Percentiles rank a stretch among this genome's conserved stretches.
Conservation (phyloP, 2,113 vertebrate genomes). For the Melospiza georgiana region DNA sequence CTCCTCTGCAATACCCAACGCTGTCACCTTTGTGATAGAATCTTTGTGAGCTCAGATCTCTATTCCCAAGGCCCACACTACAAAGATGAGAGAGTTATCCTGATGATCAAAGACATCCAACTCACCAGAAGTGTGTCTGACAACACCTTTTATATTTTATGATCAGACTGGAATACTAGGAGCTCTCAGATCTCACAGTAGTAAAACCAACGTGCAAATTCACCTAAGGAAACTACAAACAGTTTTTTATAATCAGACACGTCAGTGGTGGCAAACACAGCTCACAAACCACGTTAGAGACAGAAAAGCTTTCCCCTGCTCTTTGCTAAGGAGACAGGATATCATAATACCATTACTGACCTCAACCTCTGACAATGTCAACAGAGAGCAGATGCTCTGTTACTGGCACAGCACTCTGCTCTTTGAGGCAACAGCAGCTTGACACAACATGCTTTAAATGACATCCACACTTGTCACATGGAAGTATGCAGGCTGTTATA, state of each 20-base stretch:
- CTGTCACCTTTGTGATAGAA: not conserved
- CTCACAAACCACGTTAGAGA: not conserved
- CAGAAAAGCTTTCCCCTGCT: conserved; percentile 42
- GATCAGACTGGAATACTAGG: not conserved
- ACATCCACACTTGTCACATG: not conserved
- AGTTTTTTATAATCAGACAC: not conserved
- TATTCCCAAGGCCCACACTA: not conserved
- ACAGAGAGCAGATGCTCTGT: conserved; percentile 67
- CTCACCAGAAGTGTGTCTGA: not conserved
- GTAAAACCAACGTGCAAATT: not conserved
- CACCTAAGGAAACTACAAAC: not conserved
- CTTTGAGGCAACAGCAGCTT: not conserved
- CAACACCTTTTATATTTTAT: not conserved
- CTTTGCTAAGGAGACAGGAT: conserved; percentile 32
- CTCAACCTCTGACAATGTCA: conserved; percentile 60
- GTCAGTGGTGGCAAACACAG: not conserved
- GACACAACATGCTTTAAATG: not conserved
- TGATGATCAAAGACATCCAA: not conserved
- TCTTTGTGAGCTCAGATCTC: not conserved
- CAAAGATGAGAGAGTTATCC: not conserved
- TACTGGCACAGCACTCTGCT: not conserved
- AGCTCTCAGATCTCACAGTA: not conserved
- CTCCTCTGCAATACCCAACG: not conserved
- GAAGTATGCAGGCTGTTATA: not conserved
- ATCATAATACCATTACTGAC: conserved; percentile 55